Evolutionary conservation across 2,888 invertebrate genomes (phyloP).

Genomic region (Buathra laborator): DNA sequence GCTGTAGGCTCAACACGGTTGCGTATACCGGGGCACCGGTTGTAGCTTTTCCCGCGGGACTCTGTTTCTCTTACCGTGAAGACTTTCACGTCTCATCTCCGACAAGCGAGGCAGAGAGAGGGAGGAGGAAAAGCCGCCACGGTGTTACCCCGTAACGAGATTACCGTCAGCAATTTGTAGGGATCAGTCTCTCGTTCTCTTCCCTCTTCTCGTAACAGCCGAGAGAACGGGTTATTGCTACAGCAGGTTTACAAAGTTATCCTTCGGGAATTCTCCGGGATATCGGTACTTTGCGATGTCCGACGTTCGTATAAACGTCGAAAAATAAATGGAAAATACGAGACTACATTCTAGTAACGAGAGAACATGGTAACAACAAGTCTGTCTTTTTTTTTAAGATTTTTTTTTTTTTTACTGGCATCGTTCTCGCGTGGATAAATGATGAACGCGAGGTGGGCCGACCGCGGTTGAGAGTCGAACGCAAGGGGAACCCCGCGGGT

Average conservation of each 20-base stretch:
- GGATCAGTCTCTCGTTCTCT: conserved; percentile 68
- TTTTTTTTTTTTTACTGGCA: conserved; percentile 10
- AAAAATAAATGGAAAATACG: conserved; percentile 1
- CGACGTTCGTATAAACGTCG: background rate
- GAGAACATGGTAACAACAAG: background rate
- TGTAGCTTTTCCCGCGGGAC: conserved; percentile 60
- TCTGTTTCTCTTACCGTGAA: conserved; percentile 67
- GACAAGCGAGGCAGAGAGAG: conserved; percentile 25
- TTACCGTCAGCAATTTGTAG: conserved; percentile 77
- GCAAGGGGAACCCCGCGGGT: conserved; percentile 60
- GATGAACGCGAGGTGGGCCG: conserved; percentile 50
- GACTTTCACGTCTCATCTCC: conserved; percentile 45
- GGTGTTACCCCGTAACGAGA: conserved; percentile 76
- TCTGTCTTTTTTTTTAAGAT: background rate
- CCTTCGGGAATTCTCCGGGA: conserved; percentile 3
- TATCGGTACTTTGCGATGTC: background rate
- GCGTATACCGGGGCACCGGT: conserved; percentile 19
- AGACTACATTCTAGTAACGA: background rate
- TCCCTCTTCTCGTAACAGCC: conserved; percentile 19
- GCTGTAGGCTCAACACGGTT: conserved; percentile 48
- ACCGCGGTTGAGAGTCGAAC: conserved; percentile 39
- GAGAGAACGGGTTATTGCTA: conserved; percentile 55
- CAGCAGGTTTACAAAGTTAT: conserved; percentile 64
- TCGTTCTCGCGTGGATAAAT: conserved; percentile 25
- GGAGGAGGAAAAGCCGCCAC: conserved; percentile 63